Evolutionary conservation across 2,797 vertebrate genomes (phyloP), one percentile per base, ranked within the genome.

Genomic region (Cichlasoma orientale): DNA sequence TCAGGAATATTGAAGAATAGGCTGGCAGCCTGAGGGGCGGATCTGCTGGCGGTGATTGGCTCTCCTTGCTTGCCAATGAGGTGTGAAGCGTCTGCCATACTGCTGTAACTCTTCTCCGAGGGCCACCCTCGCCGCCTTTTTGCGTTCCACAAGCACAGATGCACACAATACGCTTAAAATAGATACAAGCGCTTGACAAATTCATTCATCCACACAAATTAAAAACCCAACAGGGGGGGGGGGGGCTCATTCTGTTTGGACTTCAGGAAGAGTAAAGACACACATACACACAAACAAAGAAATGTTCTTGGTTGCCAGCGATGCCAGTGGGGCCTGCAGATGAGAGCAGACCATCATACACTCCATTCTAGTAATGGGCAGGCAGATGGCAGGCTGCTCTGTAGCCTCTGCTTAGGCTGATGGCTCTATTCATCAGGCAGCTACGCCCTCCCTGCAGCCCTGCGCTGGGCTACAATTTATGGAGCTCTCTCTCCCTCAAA

Each of bases 301-400:
- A 58, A 78, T 59, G 75, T 76, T 85, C 33, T 29, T 50, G 68
- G 78, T 79, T 82, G 78, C 79, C 75, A 88, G 88, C 54, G 76
- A 85, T 87, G 88, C 88, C 86, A 85, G 83, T 78, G 87, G 92
- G 87, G 86, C 80, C 88, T 75, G 83, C 86, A 88, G 85, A 88
- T 91, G 89, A 92, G 90, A 74, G 86, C 7, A 74, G 76, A 77
- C 86, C 69, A 71, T 91, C 90, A 82, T 83, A 78, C 86, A 85
- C 91, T 94, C 92, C 90, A 90, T 95, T 95, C 92, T 90, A 89
- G 92, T 95, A 95, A 95, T 94, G 92, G 91, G 83, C 78, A 93
- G 91, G 93, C 95, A 96, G 95, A 96, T 96, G 95, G 96, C 93
- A 93, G 86, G 80, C 88, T 90, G 92, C 92, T 95, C 93, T 87